These are phyloP conservation scores for Numenius arquata DNA, from an alignment of 2,113 vertebrate species.

Conservation along the genomic window DNA sequence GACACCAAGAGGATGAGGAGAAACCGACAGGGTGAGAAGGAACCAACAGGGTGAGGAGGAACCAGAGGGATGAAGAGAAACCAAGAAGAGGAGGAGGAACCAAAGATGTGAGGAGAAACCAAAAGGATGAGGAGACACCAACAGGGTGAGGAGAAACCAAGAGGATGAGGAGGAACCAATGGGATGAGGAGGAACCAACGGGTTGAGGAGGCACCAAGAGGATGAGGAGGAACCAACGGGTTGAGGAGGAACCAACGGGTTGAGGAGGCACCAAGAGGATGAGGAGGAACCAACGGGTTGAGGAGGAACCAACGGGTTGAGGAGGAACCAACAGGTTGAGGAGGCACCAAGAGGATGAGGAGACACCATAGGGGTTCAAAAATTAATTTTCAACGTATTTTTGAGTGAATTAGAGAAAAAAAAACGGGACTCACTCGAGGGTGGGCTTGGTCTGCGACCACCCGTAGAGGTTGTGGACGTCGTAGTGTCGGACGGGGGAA, in stretches of 20 bases:
- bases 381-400: not conserved
- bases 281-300: not conserved
- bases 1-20: too few species aligned
- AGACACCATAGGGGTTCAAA: not conserved
- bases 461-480: constrained; percentile 90
- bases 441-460: constrained; percentile 90
- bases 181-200: not conserved
- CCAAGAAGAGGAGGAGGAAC: too few species aligned
- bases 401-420: not conserved
- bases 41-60: too few species aligned
- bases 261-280: not conserved
- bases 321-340: not conserved
- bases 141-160: too few species aligned
- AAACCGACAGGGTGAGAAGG: too few species aligned
- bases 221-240: not conserved
- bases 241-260: too few species aligned
- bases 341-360: too few species aligned
- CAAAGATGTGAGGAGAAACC: too few species aligned
- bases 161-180: too few species aligned
- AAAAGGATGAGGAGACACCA: too few species aligned
- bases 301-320: not conserved
- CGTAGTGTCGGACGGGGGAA: constrained; percentile 79
- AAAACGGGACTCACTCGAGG: constrained; percentile 76
- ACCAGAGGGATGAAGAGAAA: too few species aligned
- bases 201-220: not conserved